Percentiles rank a stretch among this genome's conserved stretches.
phyloP scores from a whole-genome alignment of 2,113 vertebrate genomes.

The Nothobranchius furzeri region DNA sequence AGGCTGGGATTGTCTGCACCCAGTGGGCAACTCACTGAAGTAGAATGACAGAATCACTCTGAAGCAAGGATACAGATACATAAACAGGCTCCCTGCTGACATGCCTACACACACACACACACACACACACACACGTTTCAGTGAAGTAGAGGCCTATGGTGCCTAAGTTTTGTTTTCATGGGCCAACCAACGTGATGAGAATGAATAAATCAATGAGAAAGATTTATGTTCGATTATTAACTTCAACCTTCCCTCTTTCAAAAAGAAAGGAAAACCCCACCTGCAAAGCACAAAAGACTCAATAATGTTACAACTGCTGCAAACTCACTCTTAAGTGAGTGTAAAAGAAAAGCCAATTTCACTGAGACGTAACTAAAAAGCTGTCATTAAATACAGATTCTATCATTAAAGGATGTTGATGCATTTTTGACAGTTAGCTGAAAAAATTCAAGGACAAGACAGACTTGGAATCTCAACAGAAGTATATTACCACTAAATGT shows the following conservation, averaged over 20 bases:
- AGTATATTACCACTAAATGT: slow-evolving; percentile 36
- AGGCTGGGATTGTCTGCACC: slow-evolving; percentile 68
- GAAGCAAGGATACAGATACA: slow-evolving; percentile 50
- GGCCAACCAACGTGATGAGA: not conserved
- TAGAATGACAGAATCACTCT: slow-evolving; percentile 60
- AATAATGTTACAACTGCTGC: not conserved
- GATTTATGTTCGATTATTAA: slow-evolving; percentile 11
- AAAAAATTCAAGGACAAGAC: slow-evolving; percentile 37
- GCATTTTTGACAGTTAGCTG: slow-evolving; percentile 47
- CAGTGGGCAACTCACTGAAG: slow-evolving; percentile 60
- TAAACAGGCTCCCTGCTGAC: slow-evolving; percentile 35
- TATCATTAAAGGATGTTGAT: slow-evolving; percentile 23
- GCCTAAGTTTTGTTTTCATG: slow-evolving; percentile 9
- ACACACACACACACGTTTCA: slow-evolving; percentile 15
- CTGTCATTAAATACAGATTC: slow-evolving; percentile 19
- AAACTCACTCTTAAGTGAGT: not conserved
- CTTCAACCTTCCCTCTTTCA: not conserved
- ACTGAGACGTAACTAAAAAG: not conserved
- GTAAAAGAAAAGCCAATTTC: not conserved
- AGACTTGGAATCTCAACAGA: slow-evolving; percentile 16
- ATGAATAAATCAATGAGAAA: slow-evolving; percentile 10
- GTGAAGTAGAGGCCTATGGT: slow-evolving; percentile 12
- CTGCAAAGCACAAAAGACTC: not conserved
- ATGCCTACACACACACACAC: slow-evolving; percentile 13
- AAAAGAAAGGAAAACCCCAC: not conserved